A percentile compares a stretch with the other conserved stretches of the same genome.
phyloP scores from a whole-genome alignment of 1,140 invertebrate species.

The Cherax quadricarinatus region DNA sequence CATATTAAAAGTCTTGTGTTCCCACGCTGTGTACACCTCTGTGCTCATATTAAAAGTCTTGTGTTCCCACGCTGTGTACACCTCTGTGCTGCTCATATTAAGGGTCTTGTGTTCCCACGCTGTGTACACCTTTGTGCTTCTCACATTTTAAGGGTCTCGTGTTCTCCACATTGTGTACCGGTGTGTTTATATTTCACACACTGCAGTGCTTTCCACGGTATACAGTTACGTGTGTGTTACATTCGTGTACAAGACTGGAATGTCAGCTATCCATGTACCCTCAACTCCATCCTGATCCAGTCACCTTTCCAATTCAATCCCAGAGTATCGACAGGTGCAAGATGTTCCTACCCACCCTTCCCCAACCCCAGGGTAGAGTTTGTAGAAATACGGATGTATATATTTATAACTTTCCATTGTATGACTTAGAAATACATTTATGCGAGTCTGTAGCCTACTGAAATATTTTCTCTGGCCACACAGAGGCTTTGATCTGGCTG shows the following conservation, averaged over 20 bases:
- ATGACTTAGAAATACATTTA: neutral
- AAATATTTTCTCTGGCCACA: neutral
- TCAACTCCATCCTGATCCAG: neutral
- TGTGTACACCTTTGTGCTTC: neutral
- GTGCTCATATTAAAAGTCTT: too few species aligned
- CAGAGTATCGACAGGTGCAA: neutral
- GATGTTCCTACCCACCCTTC: neutral
- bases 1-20: neutral
- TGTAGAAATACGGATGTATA: conserved; percentile 31
- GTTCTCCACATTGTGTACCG: neutral
- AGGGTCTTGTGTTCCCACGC: neutral
- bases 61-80: neutral
- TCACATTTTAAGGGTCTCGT: too few species aligned
- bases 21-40: too few species aligned
- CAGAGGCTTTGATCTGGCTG: neutral
- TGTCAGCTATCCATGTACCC: too few species aligned
- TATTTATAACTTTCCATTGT: conserved; percentile 3
- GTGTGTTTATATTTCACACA: neutral
- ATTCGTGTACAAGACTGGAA: too few species aligned
- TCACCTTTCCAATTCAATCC: neutral
- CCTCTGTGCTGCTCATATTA: neutral
- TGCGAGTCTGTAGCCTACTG: neutral
- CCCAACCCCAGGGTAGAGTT: neutral
- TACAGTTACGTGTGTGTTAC: neutral
- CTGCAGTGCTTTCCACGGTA: neutral